Conservation (phyloP, 2,888 invertebrate species). For the Dendrolimus houi region DNA sequence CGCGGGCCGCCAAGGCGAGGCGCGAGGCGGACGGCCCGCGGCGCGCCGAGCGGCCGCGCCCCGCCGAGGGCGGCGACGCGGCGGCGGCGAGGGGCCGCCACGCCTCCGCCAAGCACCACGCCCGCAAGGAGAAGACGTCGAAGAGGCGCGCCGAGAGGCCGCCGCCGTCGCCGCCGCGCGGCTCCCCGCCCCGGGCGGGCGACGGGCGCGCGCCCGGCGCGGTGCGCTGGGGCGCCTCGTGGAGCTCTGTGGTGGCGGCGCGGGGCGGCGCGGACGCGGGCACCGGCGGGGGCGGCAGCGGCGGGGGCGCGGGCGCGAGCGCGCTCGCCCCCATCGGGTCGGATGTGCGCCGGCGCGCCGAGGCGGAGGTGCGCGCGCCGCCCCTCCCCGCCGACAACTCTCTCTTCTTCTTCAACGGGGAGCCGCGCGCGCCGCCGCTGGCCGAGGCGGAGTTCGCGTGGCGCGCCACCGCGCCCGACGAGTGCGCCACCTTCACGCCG, state of each 20-base stretch:
- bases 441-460: constrained; percentile 19
- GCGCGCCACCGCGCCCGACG: constrained; percentile 15
- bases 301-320: constrained; percentile 5
- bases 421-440: constrained; percentile 17
- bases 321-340: constrained; percentile 54
- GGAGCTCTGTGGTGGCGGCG: constrained; percentile 46
- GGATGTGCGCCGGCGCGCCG: constrained; percentile 43
- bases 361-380: constrained; percentile 19
- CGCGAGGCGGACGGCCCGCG: constrained; percentile 4
- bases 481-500: constrained; percentile 14
- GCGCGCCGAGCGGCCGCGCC: constrained; percentile 14
- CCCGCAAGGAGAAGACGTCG: constrained; percentile 22
- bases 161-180: constrained; percentile 12
- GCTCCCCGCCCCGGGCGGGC: constrained; percentile 13
- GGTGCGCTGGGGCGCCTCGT: constrained; percentile 49
- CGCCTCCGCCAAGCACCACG: constrained; percentile 14
- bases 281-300: not conserved
- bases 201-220: constrained; percentile 19
- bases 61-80: constrained; percentile 11
- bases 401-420: constrained; percentile 40
- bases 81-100: constrained; percentile 10
- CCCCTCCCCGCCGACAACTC: constrained; percentile 19
- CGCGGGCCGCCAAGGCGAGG: constrained; percentile 8
- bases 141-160: constrained; percentile 15
- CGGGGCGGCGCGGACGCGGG: constrained; percentile 6